A percentile compares a stretch with the other conserved stretches of the same genome.
phyloP scores from a whole-genome alignment of 1,140 invertebrate genomes.

The Propsilocerus akamusi region DNA sequence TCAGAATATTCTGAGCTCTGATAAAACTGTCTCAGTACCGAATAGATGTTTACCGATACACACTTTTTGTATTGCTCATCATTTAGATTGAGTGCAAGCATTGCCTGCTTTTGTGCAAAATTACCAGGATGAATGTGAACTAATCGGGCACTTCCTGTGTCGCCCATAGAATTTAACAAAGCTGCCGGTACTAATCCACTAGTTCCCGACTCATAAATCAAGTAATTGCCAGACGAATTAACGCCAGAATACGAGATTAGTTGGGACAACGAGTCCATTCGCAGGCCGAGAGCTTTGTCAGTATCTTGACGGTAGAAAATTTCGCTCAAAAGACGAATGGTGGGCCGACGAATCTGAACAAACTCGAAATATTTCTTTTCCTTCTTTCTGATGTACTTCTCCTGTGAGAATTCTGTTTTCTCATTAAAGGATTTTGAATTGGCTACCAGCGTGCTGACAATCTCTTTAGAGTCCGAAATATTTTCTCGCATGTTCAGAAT shows the following conservation, averaged over 20 bases:
- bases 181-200: conserved; percentile 66
- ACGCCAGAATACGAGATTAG: conserved; percentile 67
- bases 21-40: conserved; percentile 41
- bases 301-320: conserved; percentile 61
- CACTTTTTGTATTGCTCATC: conserved; percentile 43
- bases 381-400: conserved; percentile 90
- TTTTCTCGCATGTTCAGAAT: conserved; percentile 57
- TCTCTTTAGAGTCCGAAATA: conserved; percentile 57
- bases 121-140: conserved; percentile 66
- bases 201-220: conserved; percentile 75
- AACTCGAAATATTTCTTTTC: conserved; percentile 76
- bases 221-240: conserved; percentile 51
- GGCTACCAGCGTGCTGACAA: conserved; percentile 68
- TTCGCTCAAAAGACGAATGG: conserved; percentile 49
- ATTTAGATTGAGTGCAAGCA: conserved; percentile 59
- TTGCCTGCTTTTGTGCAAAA: conserved; percentile 50
- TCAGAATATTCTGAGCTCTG: conserved; percentile 27
- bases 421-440: conserved; percentile 72
- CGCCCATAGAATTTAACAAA: conserved; percentile 52
- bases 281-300: conserved; percentile 55
- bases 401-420: conserved; percentile 84
- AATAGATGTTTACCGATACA: conserved; percentile 50
- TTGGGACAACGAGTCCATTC: conserved; percentile 74
- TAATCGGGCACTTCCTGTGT: conserved; percentile 35
- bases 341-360: conserved; percentile 54